Base-by-base conservation (phyloP, 2,113 vertebrate species). In the Ia io region DNA sequence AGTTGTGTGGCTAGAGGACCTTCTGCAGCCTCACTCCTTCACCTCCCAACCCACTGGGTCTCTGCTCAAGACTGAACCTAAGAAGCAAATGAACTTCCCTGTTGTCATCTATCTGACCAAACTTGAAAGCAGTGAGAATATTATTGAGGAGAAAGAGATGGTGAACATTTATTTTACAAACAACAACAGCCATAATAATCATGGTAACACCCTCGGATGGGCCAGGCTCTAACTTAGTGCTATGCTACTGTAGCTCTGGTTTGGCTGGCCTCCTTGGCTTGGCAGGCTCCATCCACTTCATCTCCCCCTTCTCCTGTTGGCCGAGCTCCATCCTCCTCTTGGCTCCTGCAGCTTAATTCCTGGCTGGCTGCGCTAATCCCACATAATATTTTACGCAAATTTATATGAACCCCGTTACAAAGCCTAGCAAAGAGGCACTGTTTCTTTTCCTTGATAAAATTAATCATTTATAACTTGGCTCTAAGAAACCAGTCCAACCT, bases 381-480 rank as follows among this genome's bases (percentile, higher is more conserved):
- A 98, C 97, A 98, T 98, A 98, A 98, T 98, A 98, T 98, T 98
- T 98, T 97, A 98, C 35, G 40, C 97, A 98, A 97, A 98, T 98
- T 98, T 98, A 98, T 98, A 97, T 96, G 97, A 98, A 97, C 84
- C 93, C 94, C 28, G 0, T 97, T 98, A 98, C 97, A 98, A 98
- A 98, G 96, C 96, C 96, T 95, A 98, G 97, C 95, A 96, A 98
- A 97, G 95, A 98, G 96, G 97, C 87, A 96, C 96, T 98, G 97
- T 97, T 98, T 98, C 97, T 97, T 98, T 98, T 98, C 97, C 96
- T 97, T 97, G 96, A 97, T 97, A 97, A 97, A 98, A 97, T 97
- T 97, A 98, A 98, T 98, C 96, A 97, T 96, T 97, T 98, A 95
- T 97, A 98, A 94, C 94, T 86, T 86, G 67, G 73, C 77, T 97